Base-by-base conservation (phyloP, 2,113 vertebrate species). In the Perca fluviatilis region DNA sequence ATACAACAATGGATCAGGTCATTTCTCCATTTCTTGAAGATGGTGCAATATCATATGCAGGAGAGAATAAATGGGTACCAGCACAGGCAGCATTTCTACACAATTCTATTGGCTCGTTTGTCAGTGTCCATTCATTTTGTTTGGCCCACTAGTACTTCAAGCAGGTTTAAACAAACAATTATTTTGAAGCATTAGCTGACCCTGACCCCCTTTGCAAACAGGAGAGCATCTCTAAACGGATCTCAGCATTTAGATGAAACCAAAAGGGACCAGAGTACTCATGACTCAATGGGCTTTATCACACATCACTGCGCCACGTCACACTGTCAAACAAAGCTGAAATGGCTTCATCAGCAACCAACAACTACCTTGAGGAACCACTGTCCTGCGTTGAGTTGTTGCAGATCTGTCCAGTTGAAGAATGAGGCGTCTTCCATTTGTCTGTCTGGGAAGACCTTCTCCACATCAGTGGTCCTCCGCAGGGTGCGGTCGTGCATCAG, bases 381-480 rank as follows among this genome's bases (percentile, higher is more conserved):
- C 76, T 94, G 94, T 25, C 98, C 98, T 0, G 98, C 96, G 0
- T 97, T 99, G 68, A 99, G 97, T 53, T 92, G 94, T 77, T 96
- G 94, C 74, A 99, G 93, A 82, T 97, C 93, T 0, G 98, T 98
- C 98, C 98, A 99, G 96, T 99, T 99, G 93, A 99, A 96, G 94
- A 94, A 89, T 49, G 97, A 95, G 43, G 96, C 95, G 0, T 96
- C 96, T 0, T 95, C 85, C 0, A 72, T 88, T 51, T 93, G 94
- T 1, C 97, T 83, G 68, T 96, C 96, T 0, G 97, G 97, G 19
- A 98, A 98, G 50, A 95, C 79, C 46, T 93, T 92, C 23, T 94
- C 93, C 64, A 99, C 96, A 0, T 99, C 95, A 1, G 98, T 99
- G 27, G 98, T 99, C 79, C 98, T 95, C 80, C 93, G 95, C 74